A percentile compares a stretch with the other conserved stretches of the same genome.
These are phyloP conservation scores for Cerastis leucographa DNA, from an alignment of 2,888 invertebrate genomes.

Conservation along the genomic window DNA sequence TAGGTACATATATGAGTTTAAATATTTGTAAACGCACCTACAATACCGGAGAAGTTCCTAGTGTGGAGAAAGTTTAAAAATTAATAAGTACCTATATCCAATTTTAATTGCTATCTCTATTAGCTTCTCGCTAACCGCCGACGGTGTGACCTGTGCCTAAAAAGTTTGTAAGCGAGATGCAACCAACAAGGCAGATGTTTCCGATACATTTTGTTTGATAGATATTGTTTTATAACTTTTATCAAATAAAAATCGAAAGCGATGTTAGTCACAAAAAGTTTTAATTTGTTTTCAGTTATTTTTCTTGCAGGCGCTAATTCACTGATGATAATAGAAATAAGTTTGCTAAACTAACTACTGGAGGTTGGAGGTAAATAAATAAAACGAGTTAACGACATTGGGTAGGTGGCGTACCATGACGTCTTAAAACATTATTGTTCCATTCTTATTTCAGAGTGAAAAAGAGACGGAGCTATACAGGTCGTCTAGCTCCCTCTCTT, in stretches of 20 bases:
- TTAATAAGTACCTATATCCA: background rate
- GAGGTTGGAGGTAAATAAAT: background rate
- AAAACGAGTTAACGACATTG: background rate
- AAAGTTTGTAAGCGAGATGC: slow-evolving; percentile 47
- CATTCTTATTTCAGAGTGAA: too few relatives aligned
- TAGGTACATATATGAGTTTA: too few relatives aligned
- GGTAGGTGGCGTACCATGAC: too few relatives aligned
- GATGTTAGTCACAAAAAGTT: slow-evolving; percentile 28
- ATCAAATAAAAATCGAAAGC: slow-evolving; percentile 19
- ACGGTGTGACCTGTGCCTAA: background rate
- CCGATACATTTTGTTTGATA: slow-evolving; percentile 52
- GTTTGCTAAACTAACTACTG: background rate
- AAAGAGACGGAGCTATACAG: too few relatives aligned
- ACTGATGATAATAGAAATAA: background rate
- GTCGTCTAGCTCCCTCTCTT: too few relatives aligned
- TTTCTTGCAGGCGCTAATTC: slow-evolving; percentile 1
- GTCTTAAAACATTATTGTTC: too few relatives aligned
- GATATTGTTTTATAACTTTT: slow-evolving; percentile 51
- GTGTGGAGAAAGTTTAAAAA: too few relatives aligned
- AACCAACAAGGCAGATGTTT: slow-evolving; percentile 43
- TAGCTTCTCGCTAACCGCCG: background rate
- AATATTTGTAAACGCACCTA: too few relatives aligned
- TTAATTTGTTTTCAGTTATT: slow-evolving; percentile 26
- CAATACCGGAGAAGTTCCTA: too few relatives aligned
- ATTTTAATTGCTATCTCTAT: background rate